Evolutionary conservation across 2,113 vertebrate species (phyloP), one percentile per base, ranked within the genome.

Genomic region (Perccottus glenii): DNA sequence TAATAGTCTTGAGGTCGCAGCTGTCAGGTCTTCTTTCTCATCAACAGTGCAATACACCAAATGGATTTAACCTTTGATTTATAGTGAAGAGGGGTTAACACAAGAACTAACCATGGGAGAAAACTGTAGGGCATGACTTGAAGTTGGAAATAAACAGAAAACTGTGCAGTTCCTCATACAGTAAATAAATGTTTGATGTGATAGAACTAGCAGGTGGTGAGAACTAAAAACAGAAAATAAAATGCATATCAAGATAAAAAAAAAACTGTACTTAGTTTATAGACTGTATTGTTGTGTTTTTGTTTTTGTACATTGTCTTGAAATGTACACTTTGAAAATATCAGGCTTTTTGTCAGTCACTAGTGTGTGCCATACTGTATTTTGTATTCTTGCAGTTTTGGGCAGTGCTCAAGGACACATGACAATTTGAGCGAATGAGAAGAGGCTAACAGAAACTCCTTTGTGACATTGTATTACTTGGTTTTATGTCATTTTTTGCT

Each of bases 281-380:
- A 64, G 65, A 72, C 38, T 77, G 50, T 77, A 69, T 68, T 70
- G 51, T 50, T 47, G 51, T 81, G 75, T 86, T 67, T 68, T 60
- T 27, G 69, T 86, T 74, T 51, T 27, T 72, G 78, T 86, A 53
- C 50, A 63, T 82, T 65, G 79, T 86, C 80, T 83, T 64, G 49
- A 81, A 66, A 73, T 75, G 82, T 86, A 65, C 77, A 68, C 60
- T 76, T 53, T 78, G 60, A 84, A 55, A 62, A 59, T 70, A 66
- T 87, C 73, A 66, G 79, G 63, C 72, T 81, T 51, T 59, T 75
- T 67, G 72, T 80, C 63, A 69, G 66, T 81, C 78, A 77, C 64
- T 70, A 73, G 63, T 81, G 71, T 75, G 79, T 89, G 82, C 80
- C 85, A 91, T 86, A 55, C 57, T 64, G 60, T 67, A 61, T 61